Evolutionary conservation across 2,113 vertebrate genomes (phyloP).

Genomic region (Ifrita kowaldi): DNA sequence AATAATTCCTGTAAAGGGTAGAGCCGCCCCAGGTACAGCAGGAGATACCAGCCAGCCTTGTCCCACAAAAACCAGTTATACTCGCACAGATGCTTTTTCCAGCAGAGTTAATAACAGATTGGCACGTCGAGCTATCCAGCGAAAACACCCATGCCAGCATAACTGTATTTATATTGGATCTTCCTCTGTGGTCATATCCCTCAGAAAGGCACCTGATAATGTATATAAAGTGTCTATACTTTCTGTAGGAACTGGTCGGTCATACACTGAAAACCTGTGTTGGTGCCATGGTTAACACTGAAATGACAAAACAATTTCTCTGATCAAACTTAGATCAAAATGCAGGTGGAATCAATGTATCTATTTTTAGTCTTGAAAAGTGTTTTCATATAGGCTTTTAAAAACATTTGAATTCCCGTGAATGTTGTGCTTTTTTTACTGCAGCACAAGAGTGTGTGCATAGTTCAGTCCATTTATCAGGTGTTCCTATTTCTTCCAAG

Average conservation of each 20-base stretch:
- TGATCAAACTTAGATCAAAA: not conserved
- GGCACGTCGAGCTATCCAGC: not conserved
- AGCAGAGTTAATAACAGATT: not conserved
- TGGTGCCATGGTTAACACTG: not conserved
- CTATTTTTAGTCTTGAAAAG: not conserved
- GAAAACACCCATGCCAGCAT: not conserved
- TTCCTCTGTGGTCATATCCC: not conserved
- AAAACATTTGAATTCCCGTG: not conserved
- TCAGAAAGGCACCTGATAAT: not conserved
- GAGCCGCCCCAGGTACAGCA: not conserved
- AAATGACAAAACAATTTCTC: not conserved
- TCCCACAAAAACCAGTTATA: not conserved
- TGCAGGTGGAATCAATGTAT: not conserved
- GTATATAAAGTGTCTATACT: not conserved
- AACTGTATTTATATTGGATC: not conserved
- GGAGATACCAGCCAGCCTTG: not conserved
- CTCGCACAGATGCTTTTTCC: not conserved
- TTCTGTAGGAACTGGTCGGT: not conserved
- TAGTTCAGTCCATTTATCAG: not conserved
- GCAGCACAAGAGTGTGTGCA: fast-evolving
- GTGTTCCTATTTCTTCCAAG: not conserved
- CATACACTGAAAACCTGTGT: not conserved
- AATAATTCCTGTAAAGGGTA: not conserved
- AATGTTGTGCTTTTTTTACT: not conserved
- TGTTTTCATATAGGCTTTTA: not conserved